Base-by-base conservation (phyloP, 2,888 invertebrate genomes). In the Aphrophora alni region DNA sequence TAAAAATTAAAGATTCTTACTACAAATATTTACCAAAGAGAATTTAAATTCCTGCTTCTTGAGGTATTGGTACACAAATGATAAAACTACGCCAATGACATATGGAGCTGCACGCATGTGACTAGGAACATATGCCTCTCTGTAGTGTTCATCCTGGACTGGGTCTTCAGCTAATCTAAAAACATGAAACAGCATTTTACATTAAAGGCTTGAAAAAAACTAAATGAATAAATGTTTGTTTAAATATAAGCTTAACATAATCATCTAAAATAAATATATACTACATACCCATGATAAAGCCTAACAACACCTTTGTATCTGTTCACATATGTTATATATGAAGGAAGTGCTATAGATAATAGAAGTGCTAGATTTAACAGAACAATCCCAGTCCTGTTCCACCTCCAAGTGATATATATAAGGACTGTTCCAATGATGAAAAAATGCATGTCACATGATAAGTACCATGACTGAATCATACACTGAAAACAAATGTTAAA, bases 381-480 rank as follows among this genome's bases (percentile, higher is more conserved):
- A 71, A 24, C 3, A 0, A 33, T 25, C 17, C 81, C 81, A n/a
- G 77, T 26, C 72, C 38, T 81, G 24, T 44, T 73, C n/a, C 69
- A 44, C 71, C 69, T 77, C 38, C 21, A 77, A 14, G 38, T 71
- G 12, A 81, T 73, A 70, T 81, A 77, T 7, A 74, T 38, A 2
- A 77, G 28, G 2, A 81, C 17, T 33, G 74, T 77, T 26, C 81
- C 77, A 10, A 81, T 77, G 70, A 77, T 38, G 74, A 81, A 81
- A 68, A 26, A 81, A 24, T 84, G 84, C 82, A 83, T 83, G 77
- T 84, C 84, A 33, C 81, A 80, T 0, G 85, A 82, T 70, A 85
- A 71, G 77, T 84, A 85, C 84, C 84, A 85, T 8, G 84, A 79
- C 68, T 83, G 84, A 38, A 84, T 77, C 78, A 85, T 80, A 68